These are phyloP conservation scores for Ommatoiulus sabulosus DNA, from an alignment of 2,888 invertebrate genomes.

Conservation along the genomic window DNA sequence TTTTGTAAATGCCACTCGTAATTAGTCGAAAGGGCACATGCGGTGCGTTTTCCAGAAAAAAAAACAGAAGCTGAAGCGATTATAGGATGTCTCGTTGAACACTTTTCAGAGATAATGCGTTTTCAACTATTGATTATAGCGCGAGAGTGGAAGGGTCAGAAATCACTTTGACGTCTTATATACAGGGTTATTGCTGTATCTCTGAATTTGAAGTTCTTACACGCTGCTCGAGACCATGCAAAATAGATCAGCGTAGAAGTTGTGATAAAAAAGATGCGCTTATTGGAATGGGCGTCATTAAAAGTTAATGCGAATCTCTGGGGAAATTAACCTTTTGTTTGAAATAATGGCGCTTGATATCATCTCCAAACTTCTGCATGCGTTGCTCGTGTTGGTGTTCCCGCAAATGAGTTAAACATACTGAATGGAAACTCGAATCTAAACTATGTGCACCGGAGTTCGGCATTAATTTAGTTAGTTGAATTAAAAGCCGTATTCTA, in stretches of 20 bases:
- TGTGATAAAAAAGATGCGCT: neutral
- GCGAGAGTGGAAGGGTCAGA: neutral
- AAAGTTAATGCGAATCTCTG: constrained; percentile 8
- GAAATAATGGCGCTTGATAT: neutral
- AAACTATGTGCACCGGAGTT: neutral
- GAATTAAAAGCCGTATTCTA: neutral
- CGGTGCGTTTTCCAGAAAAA: neutral
- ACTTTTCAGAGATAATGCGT: too few relatives aligned
- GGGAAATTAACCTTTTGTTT: constrained; percentile 32
- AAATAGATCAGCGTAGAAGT: neutral
- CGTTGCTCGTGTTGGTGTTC: neutral
- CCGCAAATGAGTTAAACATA: neutral
- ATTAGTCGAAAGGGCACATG: neutral
- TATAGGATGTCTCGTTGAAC: too few relatives aligned
- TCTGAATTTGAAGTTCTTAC: neutral
- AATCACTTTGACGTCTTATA: neutral
- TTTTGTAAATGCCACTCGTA: neutral
- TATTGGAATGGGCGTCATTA: constrained; percentile 1
- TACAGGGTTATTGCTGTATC: neutral
- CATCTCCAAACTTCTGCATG: neutral
- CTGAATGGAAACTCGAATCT: neutral
- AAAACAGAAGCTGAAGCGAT: too few relatives aligned
- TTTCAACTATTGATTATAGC: neutral
- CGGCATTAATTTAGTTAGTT: neutral
- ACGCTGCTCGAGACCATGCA: neutral